Base-by-base conservation (phyloP, 2,113 vertebrate species). In the Hyperoodon ampullatus region DNA sequence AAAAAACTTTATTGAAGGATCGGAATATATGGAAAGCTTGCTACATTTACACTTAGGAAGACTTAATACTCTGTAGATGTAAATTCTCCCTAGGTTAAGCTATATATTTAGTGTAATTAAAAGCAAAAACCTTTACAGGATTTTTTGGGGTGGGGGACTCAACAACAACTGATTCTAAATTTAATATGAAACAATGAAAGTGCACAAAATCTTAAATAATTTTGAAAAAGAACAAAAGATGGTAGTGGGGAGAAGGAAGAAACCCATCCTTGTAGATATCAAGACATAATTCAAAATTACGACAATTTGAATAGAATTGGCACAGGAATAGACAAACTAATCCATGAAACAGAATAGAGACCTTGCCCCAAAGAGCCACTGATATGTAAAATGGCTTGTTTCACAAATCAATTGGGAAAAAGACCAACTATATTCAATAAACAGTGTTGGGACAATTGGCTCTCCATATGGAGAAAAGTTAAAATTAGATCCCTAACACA, bases 221-320 rank as follows among this genome's bases (percentile, higher is more conserved):
- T 68, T 86, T 65, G 23, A 63, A 88, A 97, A 81, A 93, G n/a
- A 55, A 74, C 68, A 75, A 87, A 93, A 61, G 4, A 23, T 66
- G 11, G 23, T 63, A 4, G 35, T 24, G 14, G 8, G 6, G 10
- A 55, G 39, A 53, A 66, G 19, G 42, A 33, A 77, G 8, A 89
- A 55, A 92, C 21, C 24, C 39, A 81, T 53, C 24, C 33, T 95
- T 53, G 50, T 33, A 85, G 47, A 77, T 74, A 63, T 58, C 24
- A 74, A 93, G 60, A 70, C 14, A 86, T 33, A 78, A 39, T 50
- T 30, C 82, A 88, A 94, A 88, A 35, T 89, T 47, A 66, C 2
- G 87, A 83, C 68, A 85, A 88, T 85, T 81, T 93, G n/a, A 80
- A 96, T 86, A 71, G 47, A 95, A 61, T 83, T 80, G 70, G 44